Base-by-base conservation (phyloP, 2,888 invertebrate genomes). In the Drosophila eohydei region DNA sequence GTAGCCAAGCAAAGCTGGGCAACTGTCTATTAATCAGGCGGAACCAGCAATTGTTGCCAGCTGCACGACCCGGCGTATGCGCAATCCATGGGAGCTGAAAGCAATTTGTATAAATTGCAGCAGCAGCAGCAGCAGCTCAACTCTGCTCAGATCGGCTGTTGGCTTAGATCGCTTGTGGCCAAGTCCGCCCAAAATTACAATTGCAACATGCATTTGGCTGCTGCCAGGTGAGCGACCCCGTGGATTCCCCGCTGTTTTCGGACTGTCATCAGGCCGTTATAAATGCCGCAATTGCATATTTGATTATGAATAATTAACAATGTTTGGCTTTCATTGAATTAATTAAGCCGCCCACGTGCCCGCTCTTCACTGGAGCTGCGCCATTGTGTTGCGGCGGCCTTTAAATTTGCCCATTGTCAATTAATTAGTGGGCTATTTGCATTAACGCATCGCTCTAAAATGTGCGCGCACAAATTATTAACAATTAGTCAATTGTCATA, bases 281-380 rank as follows among this genome's bases (percentile, higher is more conserved):
- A 75, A 80, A 55, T 71, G 72, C 74, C 78, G 72, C 87, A 87
- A 85, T 90, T 88, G 86, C 78, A 79, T 80, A 83, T 88, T 89
- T 83, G 81, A 87, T 88, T 87, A 85, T 87, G 88, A 88, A 87
- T 87, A 87, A 89, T 87, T 87, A 83, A 87, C 89, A 83, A 76
- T 89, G 86, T 81, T 89, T 88, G 86, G 85, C 83, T 74, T 78
- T 81, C 83, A 88, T 85, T 87, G 89, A 87, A 87, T 87, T 89
- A 88, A 87, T 87, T 87, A 87, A 69, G 69, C 52, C 61, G 51
- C 7, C 4, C 26, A 3, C 46, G 14, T 7, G 26, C 40, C 30
- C 44, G 34, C 12, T 9, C n/a, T n/a, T n/a, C n/a, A n/a, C n/a
- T n/a, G n/a, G 34, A 2, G 44, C 16, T 14, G 50, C 26, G 63